A percentile compares a stretch with the other conserved stretches of the same genome.
Evolutionary conservation across 2,113 vertebrate species (phyloP).

Genomic region (Pseudopodoces humilis): DNA sequence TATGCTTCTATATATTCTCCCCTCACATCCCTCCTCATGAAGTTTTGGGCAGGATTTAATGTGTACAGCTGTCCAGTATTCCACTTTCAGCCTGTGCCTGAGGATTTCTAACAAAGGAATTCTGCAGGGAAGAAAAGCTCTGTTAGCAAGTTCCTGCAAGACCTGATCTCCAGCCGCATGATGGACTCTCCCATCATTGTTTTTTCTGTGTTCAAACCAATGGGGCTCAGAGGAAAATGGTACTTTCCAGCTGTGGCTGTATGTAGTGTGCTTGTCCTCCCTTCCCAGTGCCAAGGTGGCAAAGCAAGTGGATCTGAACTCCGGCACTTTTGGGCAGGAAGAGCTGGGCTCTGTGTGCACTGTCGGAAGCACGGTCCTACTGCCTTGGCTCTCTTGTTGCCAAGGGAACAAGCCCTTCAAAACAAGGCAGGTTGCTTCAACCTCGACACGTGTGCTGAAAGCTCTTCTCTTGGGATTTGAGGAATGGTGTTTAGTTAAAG

Average conservation of each 20-base stretch:
- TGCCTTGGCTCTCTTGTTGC: slow-evolving; percentile 13
- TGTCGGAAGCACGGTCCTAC: not conserved
- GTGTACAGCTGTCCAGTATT: not conserved
- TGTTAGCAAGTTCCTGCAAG: not conserved
- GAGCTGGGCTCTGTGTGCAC: not conserved
- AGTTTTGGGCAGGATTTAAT: not conserved
- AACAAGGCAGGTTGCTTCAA: slow-evolving; percentile 23
- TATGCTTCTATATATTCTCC: not conserved
- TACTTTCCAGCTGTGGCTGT: not conserved
- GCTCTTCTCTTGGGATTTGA: not conserved
- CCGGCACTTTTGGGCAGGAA: not conserved
- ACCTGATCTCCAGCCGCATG: not conserved
- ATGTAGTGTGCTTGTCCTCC: not conserved
- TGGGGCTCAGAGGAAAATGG: not conserved
- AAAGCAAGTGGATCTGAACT: not conserved
- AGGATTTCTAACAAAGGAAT: not conserved
- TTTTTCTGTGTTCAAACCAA: not conserved
- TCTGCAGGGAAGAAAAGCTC: not conserved
- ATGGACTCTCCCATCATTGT: not conserved
- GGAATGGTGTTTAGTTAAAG: not conserved
- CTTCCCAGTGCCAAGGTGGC: not conserved
- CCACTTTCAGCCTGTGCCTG: not conserved
- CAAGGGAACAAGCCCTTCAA: slow-evolving; percentile 34
- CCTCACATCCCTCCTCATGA: not conserved
- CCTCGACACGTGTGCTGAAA: not conserved